Conservation (phyloP, 2,113 vertebrate species). For the Chloropsis hardwickii region DNA sequence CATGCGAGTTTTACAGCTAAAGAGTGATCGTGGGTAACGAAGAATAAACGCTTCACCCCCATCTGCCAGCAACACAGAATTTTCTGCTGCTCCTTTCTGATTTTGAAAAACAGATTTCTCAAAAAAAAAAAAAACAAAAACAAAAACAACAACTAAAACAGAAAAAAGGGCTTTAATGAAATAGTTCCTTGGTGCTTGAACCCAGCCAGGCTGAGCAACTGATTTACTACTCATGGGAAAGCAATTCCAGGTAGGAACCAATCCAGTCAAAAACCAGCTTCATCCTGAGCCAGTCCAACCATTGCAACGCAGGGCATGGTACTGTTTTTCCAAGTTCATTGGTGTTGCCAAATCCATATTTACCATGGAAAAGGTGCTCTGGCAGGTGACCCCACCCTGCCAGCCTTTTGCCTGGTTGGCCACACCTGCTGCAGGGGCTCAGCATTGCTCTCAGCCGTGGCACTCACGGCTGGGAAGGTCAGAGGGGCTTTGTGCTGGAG, state of each 20-base stretch:
- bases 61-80: background rate
- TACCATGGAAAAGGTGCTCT: background rate
- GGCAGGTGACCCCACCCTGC: background rate
- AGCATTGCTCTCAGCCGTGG: rapidly evolving
- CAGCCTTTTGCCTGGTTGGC: background rate
- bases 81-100: background rate
- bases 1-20: background rate
- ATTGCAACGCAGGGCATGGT: background rate
- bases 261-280: background rate
- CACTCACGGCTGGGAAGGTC: rapidly evolving
- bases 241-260: background rate
- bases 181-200: background rate
- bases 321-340: background rate
- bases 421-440: rapidly evolving
- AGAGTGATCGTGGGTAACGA: background rate
- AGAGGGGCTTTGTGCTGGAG: rapidly evolving
- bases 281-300: background rate
- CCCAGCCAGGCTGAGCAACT: background rate
- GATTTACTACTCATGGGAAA: background rate
- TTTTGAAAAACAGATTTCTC: background rate
- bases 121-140: background rate
- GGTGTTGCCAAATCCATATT: background rate
- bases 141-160: background rate
- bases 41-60: background rate
- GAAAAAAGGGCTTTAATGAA: background rate